Base-by-base conservation (phyloP, 1,140 invertebrate genomes). In the Cyphomyrmex costatus region DNA sequence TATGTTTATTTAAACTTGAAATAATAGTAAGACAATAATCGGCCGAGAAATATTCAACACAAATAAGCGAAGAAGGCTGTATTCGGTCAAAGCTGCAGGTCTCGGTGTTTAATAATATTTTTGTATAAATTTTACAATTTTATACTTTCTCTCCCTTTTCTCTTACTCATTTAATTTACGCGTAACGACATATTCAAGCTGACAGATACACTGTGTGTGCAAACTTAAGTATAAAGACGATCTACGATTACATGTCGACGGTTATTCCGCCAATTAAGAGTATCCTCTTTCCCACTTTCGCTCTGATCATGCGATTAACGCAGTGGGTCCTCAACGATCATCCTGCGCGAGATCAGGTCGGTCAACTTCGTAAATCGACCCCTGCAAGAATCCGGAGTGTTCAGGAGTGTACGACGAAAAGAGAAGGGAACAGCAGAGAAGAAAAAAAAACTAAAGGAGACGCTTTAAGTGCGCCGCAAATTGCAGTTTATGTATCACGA, bases 401-500 rank as follows among this genome's bases (percentile, higher is more conserved):
- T 86, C 70, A 33, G 73, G 58, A 53, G 16, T 56, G 16, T 24
- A n/a, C 73, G 74, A 80, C 66, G 42, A 80, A 58, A 21, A 63
- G n/a, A 14, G 46, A 53, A n/a, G 51, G 51, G 12, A 2, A 27
- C 33, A 66, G 42, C 36, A 24, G 8, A 49, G 46, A n/a, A 58
- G 19, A 58, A 27, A 56, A 21, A 33, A 21, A 19, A 14, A 10
- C n/a, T n/a, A 60, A 60, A 27, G 12, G 53, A 24, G 30, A 56
- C 49, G 27, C n/a, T 76, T 73, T 66, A 89, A 86, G 68, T 79
- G 63, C 71, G 76, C 70, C 65, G 77, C 77, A 89, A 89, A 89
- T 89, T 89, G 87, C 88, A 86, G 76, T 89, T 89, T 89, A 89
- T 78, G 84, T 83, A 78, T 86, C 87, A 71, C 87, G 71, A 76